These are phyloP conservation scores for Lycia hirtaria DNA, from an alignment of 2,888 invertebrate genomes.

Conservation along the genomic window DNA sequence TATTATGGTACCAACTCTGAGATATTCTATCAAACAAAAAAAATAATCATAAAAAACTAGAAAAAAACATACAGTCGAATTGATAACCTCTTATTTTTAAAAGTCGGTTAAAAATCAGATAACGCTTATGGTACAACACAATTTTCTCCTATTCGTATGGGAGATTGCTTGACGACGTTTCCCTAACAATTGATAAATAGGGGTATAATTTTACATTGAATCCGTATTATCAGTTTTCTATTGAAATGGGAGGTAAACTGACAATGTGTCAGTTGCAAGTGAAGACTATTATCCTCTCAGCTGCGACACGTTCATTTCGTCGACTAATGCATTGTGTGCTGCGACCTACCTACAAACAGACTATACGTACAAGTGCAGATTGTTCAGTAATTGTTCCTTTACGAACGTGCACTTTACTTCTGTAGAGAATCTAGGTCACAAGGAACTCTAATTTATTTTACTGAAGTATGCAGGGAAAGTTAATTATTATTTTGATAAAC, in stretches of 20 bases:
- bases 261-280: constrained; percentile 44
- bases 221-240: constrained; percentile 16
- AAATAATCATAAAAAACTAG: no score
- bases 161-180: no score
- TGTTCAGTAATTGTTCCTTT: constrained; percentile 13
- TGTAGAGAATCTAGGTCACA: neutral
- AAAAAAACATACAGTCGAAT: no score
- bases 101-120: no score
- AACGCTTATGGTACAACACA: no score
- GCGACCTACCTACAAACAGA: constrained; percentile 2
- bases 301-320: constrained; percentile 32
- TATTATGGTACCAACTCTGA: no score
- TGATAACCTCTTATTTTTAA: no score
- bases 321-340: constrained; percentile 43
- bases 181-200: no score
- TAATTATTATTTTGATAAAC: neutral
- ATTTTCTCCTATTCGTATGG: no score
- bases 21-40: no score
- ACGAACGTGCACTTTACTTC: neutral
- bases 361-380: neutral
- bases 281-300: constrained; percentile 51
- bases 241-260: constrained; percentile 32
- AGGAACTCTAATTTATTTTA: neutral
- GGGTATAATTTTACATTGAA: neutral
- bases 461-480: neutral